Evolutionary conservation across 2,888 invertebrate genomes (phyloP), one percentile per base, ranked within the genome.

Genomic region (Hemistola chrysoprasaria): DNA sequence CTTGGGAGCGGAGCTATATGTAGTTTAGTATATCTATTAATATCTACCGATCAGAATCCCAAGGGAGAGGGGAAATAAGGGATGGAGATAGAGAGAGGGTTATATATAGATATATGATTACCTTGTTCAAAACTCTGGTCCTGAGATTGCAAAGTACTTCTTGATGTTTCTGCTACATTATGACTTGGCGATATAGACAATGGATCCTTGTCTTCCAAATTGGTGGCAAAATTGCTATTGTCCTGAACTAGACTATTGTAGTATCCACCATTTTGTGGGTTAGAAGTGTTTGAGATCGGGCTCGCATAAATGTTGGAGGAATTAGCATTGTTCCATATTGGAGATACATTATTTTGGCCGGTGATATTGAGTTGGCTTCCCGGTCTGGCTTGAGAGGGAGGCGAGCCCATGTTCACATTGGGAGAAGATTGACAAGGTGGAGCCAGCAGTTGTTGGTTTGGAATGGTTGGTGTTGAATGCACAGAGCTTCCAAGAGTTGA

Each of bases 321-420:
- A 62, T 85, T 88, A 41, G 77, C 70, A 70, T 65, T 80, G 53
- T 65, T 84, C 90, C 90, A 90, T 47, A 81, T 69, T 11, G 85
- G 86, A 31, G 86, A 89, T 6, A 78, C 65, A 62, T 84, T 89
- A 56, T 87, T 89, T 59, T 87, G 89, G 45, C 86, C 79, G 42
- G 83, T 78, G 32, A 85, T 86, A 50, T 85, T 84, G 25, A 85
- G 66, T 68, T 85, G 86, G 40, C 66, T 81, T 3, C 83, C 79
- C 22, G 90, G 88, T 46, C 88, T 70, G 16, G 88, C 82, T 65
- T 90, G 90, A 0, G 90, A 90, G n/a, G 90, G 91, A 21, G 91
- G 91, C 10, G 91, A 92, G 47, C 91, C 91, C 78, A 91, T 91
- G 52, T 91, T 91, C 10, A 89, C 90, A 62, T 89, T 86, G 22